Base-by-base conservation (phyloP, 2,113 vertebrate genomes). In the Nymphicus hollandicus region DNA sequence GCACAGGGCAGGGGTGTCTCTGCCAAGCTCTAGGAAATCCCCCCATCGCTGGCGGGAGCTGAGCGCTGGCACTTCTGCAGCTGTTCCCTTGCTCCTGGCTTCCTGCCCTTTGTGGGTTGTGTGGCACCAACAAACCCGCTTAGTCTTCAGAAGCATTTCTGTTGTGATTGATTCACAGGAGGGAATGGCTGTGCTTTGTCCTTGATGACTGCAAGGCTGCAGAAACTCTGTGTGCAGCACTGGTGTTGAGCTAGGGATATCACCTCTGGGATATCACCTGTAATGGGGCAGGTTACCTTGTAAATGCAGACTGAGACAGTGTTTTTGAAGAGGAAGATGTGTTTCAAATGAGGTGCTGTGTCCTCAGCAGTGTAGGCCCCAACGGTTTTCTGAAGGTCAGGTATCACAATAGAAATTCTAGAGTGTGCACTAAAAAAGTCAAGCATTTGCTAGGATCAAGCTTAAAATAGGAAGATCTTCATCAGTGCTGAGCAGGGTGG, bases 181-280 rank as follows among this genome's bases (percentile, higher is more conserved):
- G 65, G 37, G 53, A 41, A 14, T 0, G 3, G 78, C 13, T 2
- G 9, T 17, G 71, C 82, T 46, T 44, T 73, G 77, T 56, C 64
- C 50, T 63, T n/a, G 63, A 4, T 14, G 46, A 14, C 17, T 27
- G 3, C 1, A 3, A 55, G 52, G 43, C 65, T 53, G 41, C 35
- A 68, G 43, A 81, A 68, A 13, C 11, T 33, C 35, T 0, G 0
- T 0, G 0, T 15, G 9, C 31, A 17, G 0, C 4, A 0, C 5
- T 23, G 3, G 22, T 24, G 17, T 25, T 10, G 39, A 63, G 70
- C 47, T 28, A 6, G 23, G n/a, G 13, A 7, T 68, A 7, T 68
- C 56, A 18, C 47, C 65, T 7, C 41, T 49, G 64, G 44, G 63
- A 22, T 81, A 41, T 56, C 41, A 44, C 49, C 58, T 66, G 31